Base-by-base conservation (phyloP, 2,888 invertebrate genomes). In the Plusia festucae region DNA sequence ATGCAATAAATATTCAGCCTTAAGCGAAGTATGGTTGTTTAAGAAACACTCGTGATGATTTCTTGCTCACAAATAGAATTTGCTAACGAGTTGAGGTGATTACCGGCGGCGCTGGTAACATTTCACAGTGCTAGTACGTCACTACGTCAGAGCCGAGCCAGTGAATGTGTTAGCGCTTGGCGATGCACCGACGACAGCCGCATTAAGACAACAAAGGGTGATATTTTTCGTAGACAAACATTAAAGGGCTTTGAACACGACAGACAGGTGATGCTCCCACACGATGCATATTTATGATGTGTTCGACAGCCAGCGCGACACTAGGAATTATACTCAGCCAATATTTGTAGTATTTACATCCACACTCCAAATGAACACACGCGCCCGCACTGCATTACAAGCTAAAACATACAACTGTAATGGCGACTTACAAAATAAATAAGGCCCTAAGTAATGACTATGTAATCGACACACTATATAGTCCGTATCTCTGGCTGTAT, bases 191-290 rank as follows among this genome's bases (percentile, higher is more conserved):
- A 82, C 87, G 87, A 88, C 89, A 86, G 85, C 86, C 87, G 87
- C 87, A 89, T 89, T 88, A 86, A 88, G 85, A 86, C 89, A 90
- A 91, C 90, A 91, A 90, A 91, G 90, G 86, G 88, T 90, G 90
- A 91, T 91, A 93, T 93, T 92, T 94, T 92, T 93, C 91, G 89
- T 91, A 82, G 88, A 89, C 93, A 94, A 92, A 93, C 87, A 93
- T 87, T 83, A 89, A 87, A 88, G 85, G 87, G 87, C 86, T 90
- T 89, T 86, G 86, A 90, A 87, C 89, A 92, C 84, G 90, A 90
- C 84, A 85, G 78, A 78, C 88, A 90, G 90, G 88, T 91, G 90
- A 90, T 88, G 88, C 87, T 86, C 87, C 88, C 86, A 86, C 88
- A 82, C 87, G 87, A 91, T 94, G 91, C 93, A 94, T 94, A 95